A percentile compares a stretch with the other conserved stretches of the same genome.
Conservation (phyloP, 2,113 vertebrate genomes). For the Mixornis gularis region DNA sequence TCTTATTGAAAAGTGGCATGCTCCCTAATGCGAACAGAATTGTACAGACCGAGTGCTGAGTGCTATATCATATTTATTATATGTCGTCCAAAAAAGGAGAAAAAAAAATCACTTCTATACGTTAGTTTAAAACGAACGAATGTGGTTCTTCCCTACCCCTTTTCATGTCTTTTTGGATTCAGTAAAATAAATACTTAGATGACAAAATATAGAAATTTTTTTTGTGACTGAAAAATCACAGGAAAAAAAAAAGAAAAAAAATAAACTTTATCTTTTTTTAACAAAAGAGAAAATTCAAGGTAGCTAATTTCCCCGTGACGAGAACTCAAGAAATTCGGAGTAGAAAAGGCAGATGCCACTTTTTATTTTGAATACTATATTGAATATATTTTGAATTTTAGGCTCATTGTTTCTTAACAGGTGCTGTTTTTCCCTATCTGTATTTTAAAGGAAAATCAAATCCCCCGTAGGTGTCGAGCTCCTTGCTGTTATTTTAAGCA, state of each 20-base stretch:
- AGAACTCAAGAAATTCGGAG: neutral
- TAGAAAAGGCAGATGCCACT: neutral
- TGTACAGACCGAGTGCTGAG: slow-evolving; percentile 76
- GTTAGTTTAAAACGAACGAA: slow-evolving; percentile 61
- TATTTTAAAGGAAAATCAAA: slow-evolving; percentile 20
- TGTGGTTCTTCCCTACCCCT: slow-evolving; percentile 55
- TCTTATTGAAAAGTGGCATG: slow-evolving; percentile 79
- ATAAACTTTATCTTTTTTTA: slow-evolving; percentile 84
- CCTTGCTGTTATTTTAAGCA: neutral
- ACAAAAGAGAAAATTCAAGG: slow-evolving; percentile 65
- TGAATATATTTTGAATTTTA: neutral
- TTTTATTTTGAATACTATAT: neutral
- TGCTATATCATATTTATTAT: slow-evolving; percentile 87
- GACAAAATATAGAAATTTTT: slow-evolving; percentile 71
- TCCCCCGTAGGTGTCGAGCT: neutral
- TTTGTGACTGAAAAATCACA: slow-evolving; percentile 75
- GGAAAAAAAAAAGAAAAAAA: slow-evolving; percentile 34
- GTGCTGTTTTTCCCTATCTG: neutral
- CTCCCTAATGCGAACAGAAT: slow-evolving; percentile 71
- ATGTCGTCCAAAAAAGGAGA: slow-evolving; percentile 71
- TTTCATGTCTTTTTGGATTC: slow-evolving; percentile 77
- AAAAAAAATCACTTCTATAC: slow-evolving; percentile 73
- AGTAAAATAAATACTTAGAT: slow-evolving; percentile 83
- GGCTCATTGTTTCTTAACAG: neutral
- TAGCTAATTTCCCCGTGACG: slow-evolving; percentile 64